Evolutionary conservation across 2,888 invertebrate species (phyloP), one percentile per base, ranked within the genome.

Genomic region (Didymodactylos carnosus): DNA sequence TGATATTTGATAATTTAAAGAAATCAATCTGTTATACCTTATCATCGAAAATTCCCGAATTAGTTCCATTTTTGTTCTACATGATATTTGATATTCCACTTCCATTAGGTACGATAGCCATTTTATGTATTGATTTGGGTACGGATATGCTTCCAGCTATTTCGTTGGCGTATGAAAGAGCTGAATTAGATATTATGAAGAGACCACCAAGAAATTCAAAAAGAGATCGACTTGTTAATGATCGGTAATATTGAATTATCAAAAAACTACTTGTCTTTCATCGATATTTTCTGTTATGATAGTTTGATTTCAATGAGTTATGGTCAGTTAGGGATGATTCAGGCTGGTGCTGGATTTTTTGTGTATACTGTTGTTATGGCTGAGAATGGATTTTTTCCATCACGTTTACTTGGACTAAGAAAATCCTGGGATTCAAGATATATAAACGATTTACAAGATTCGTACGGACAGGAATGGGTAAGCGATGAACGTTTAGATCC

Each of bases 301-400:
- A 46, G 46, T 4, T 88, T 98, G 86, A 97, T 98, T 86, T 94
- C 94, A 77, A 94, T 98, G 91, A 94, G 97, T 76, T 98, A 98
- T 85, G 97, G 97, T 80, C 97, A 98, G 86, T 97, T 98, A 84
- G 98, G 98, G 82, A 97, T 98, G 94, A 97, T 98, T 85, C 97
- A 98, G 87, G 97, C 97, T 71, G 92, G 94, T 23, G 97, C 95
- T 78, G 98, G 97, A 43, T 98, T 98, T 90, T 98, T 95, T 87
- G 92, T 93, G 73, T 98, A 98, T 87, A 95, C 97, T 85, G 94
- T 98, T 80, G 97, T 98, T 84, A 93, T 97, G 94, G 95, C 94
- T 86, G 97, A 97, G 84, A 97, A 97, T 84, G 98, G 97, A 79
- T 98, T 98, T 88, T 87, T 92, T 83, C 94, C 95, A 3, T 82